Conservation (phyloP, 37 sponge, comb jelly and placozoan genomes). For the Dysidea cf. avara region DNA sequence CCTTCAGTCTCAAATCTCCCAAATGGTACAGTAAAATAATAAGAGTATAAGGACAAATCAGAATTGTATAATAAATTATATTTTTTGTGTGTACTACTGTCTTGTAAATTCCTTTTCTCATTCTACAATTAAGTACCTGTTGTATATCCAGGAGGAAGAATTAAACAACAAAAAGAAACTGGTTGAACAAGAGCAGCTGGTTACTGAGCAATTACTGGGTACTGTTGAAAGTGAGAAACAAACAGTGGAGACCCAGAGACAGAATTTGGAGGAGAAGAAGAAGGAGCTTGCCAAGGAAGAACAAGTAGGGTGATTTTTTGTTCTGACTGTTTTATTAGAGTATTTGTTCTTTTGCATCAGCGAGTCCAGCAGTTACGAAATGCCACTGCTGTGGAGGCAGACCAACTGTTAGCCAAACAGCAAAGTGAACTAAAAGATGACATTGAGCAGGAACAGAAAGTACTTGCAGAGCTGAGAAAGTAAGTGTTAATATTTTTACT, state of each 20-base stretch:
- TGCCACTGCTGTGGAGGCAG: slow-evolving; percentile 18
- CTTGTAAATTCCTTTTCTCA: too few relatives aligned
- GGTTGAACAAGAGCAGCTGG: background rate
- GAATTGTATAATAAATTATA: too few relatives aligned
- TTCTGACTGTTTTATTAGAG: too few relatives aligned
- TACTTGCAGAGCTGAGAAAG: slow-evolving; percentile 26
- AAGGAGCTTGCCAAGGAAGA: slow-evolving; percentile 15
- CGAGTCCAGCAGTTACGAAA: background rate
- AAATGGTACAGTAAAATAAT: too few relatives aligned
- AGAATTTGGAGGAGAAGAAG: slow-evolving; percentile 10
- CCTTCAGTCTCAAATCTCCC: too few relatives aligned
- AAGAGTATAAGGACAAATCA: too few relatives aligned
- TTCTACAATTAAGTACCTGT: too few relatives aligned
- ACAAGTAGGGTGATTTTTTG: background rate
- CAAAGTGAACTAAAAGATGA: slow-evolving; percentile 12
- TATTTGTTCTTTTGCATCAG: too few relatives aligned
- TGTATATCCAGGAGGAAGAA: background rate
- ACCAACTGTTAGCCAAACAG: slow-evolving; percentile 2
- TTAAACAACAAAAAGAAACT: background rate
- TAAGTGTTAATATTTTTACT: background rate
- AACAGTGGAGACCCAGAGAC: slow-evolving; percentile 11
- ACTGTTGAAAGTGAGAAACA: background rate
- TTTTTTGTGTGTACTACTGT: too few relatives aligned
- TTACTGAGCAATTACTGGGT: background rate
- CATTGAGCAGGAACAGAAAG: slow-evolving; percentile 24